Conservation (phyloP, 1,140 invertebrate genomes). For the Cheumatopsyche charites region DNA sequence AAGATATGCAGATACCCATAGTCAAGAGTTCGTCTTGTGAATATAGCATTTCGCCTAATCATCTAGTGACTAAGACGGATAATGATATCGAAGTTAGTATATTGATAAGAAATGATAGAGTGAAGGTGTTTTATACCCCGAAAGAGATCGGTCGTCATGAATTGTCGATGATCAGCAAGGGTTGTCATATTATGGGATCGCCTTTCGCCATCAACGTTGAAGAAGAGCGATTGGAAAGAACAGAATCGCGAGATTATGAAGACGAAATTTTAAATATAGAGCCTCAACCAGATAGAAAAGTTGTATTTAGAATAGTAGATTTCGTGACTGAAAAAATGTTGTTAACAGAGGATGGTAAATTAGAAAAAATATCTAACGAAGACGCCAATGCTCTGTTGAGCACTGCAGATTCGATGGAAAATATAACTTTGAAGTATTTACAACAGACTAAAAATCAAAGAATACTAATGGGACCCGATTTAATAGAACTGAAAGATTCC, state of each 20-base stretch:
- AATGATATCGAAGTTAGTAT: slow-evolving; percentile 58
- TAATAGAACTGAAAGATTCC: slow-evolving; percentile 33
- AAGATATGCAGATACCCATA: slow-evolving; percentile 55
- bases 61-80: slow-evolving; percentile 57
- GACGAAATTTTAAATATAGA: slow-evolving; percentile 59
- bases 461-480: slow-evolving; percentile 32
- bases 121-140: slow-evolving; percentile 56
- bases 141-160: slow-evolving; percentile 57
- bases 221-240: slow-evolving; percentile 52
- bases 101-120: slow-evolving; percentile 53
- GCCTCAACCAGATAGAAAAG: slow-evolving; percentile 55
- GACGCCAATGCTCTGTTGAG: slow-evolving; percentile 38
- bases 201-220: slow-evolving; percentile 58
- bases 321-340: slow-evolving; percentile 64
- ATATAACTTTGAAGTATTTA: slow-evolving; percentile 39
- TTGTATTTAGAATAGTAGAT: slow-evolving; percentile 60
- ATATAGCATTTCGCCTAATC: slow-evolving; percentile 58
- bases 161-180: slow-evolving; percentile 59
- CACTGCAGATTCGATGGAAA: slow-evolving; percentile 39
- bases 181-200: slow-evolving; percentile 59
- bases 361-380: slow-evolving; percentile 58
- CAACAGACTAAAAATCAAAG: slow-evolving; percentile 25
- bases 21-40: slow-evolving; percentile 57
- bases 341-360: slow-evolving; percentile 58
- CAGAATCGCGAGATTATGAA: slow-evolving; percentile 51